Evolutionary conservation across 92 coral and sea anemone species (phyloP).

Genomic region (Epizoanthus rinbou): DNA sequence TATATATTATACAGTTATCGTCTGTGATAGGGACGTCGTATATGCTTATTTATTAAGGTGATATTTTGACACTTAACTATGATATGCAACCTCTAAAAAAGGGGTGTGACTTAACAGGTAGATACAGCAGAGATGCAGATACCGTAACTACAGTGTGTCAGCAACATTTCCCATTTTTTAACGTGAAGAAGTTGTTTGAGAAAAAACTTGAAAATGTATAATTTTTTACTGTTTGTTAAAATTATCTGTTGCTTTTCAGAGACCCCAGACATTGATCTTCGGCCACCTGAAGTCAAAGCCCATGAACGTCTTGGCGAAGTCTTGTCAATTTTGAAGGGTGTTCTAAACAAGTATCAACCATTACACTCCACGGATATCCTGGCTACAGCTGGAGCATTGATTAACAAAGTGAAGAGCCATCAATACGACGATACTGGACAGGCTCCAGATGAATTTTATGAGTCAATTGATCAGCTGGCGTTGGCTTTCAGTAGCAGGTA

Average conservation of each 20-base stretch:
- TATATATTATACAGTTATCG: no score
- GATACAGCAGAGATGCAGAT: no score
- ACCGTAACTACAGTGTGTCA: no score
- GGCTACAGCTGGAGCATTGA: constrained; percentile 92
- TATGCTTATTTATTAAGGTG: no score
- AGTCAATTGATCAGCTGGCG: constrained; percentile 96
- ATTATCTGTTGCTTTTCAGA: constrained; percentile 39
- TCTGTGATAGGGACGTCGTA: no score
- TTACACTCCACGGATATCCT: constrained; percentile 92
- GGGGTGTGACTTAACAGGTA: no score
- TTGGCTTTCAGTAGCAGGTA: constrained; percentile 97
- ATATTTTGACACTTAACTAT: no score
- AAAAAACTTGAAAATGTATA: no score
- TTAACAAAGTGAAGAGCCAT: constrained; percentile 88
- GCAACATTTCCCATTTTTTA: no score
- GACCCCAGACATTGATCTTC: constrained; percentile 65
- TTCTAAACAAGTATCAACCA: constrained; percentile 82
- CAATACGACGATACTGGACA: constrained; percentile 76
- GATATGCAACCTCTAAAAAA: no score
- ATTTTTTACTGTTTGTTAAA: no score
- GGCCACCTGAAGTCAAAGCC: constrained; percentile 79
- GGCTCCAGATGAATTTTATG: constrained; percentile 94
- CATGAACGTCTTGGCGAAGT: constrained; percentile 94
- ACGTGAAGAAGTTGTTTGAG: no score
- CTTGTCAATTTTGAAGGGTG: constrained; percentile 90